Percentiles rank a stretch among this genome's conserved stretches.
These are phyloP conservation scores for Luperina nickerlii DNA, from an alignment of 2,888 invertebrate species.

Conservation along the genomic window DNA sequence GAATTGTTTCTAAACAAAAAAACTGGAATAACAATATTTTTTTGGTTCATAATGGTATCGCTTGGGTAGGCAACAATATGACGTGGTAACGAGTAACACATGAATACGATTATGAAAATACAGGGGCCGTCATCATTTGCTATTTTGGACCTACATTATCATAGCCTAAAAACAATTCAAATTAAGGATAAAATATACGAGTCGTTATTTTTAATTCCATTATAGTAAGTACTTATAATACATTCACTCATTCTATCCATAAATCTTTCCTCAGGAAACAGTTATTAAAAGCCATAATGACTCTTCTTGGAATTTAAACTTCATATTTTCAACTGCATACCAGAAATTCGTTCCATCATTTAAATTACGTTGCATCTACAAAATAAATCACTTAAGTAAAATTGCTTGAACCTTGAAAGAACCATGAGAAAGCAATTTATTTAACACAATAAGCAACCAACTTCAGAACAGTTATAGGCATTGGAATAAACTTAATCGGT, in stretches of 20 bases:
- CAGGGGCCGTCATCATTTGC: background rate
- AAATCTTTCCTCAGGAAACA: background rate
- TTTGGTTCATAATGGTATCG: background rate
- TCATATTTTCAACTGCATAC: background rate
- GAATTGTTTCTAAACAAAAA: constrained; percentile 23
- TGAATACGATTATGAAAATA: constrained; percentile 51
- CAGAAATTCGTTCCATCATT: constrained; percentile 13
- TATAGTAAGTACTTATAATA: too few species aligned
- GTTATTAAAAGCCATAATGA: background rate
- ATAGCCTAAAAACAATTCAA: constrained; percentile 2
- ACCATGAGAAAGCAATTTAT: constrained; percentile 47
- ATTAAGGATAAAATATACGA: background rate
- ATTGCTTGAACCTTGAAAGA: constrained; percentile 26
- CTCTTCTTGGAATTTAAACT: background rate
- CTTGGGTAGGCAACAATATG: constrained; percentile 20
- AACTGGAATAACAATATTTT: background rate
- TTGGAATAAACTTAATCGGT: constrained; percentile 65
- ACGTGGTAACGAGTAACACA: constrained; percentile 27
- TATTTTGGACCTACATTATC: constrained; percentile 6
- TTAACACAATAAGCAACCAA: constrained; percentile 37
- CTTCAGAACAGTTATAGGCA: constrained; percentile 45
- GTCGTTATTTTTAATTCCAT: background rate
- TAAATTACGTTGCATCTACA: constrained; percentile 21
- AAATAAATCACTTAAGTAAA: constrained; percentile 28
- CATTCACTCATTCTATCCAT: background rate